A percentile compares a stretch with the other conserved stretches of the same genome.
Evolutionary conservation across 2,888 invertebrate species (phyloP).

Genomic region (Helleia helle): DNA sequence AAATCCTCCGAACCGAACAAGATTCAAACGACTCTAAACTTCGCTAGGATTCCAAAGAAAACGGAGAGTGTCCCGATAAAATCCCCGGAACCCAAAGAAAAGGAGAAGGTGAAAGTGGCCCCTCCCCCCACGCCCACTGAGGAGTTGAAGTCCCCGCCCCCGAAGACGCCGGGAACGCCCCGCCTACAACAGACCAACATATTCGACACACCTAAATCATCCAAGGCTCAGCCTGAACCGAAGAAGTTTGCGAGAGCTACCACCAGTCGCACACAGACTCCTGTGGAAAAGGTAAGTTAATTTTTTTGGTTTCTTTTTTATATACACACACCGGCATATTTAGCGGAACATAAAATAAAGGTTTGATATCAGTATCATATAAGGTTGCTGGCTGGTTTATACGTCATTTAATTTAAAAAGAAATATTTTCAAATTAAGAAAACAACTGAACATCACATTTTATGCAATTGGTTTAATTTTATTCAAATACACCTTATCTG

Average conservation of each 20-base stretch:
- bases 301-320: neutral
- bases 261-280: constrained; percentile 35
- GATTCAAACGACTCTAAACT: constrained; percentile 67
- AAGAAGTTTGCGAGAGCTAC: constrained; percentile 38
- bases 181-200: constrained; percentile 14
- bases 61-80: constrained; percentile 26
- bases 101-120: neutral
- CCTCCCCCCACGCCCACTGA: neutral
- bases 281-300: constrained; percentile 43
- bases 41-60: constrained; percentile 52
- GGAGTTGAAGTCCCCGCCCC: neutral
- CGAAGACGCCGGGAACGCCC: neutral
- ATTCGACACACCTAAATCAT: constrained; percentile 46
- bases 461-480: too few relatives aligned
- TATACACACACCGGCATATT: too few relatives aligned
- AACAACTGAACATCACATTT: too few relatives aligned
- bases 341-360: too few relatives aligned
- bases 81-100: constrained; percentile 17
- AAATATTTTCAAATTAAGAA: too few relatives aligned
- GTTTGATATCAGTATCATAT: too few relatives aligned
- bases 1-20: constrained; percentile 40
- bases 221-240: constrained; percentile 34
- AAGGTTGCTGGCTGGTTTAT: too few relatives aligned
- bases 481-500: too few relatives aligned
- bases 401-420: too few relatives aligned